Evolutionary conservation across 1,140 invertebrate genomes (phyloP).

Genomic region (Habropoda laboriosa): DNA sequence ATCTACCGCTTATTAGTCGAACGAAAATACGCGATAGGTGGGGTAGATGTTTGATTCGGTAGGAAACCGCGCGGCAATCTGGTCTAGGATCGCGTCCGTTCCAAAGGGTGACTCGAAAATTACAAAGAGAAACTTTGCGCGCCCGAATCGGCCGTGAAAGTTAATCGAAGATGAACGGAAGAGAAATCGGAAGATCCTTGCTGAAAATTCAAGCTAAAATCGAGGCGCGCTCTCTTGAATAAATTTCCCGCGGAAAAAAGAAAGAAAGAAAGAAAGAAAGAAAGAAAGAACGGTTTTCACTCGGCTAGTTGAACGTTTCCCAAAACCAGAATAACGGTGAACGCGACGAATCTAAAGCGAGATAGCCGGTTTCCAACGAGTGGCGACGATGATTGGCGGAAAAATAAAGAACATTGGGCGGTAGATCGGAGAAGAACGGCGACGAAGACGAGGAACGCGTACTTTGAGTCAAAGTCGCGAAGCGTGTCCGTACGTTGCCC

Average conservation of each 20-base stretch:
- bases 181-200: constrained; percentile 28
- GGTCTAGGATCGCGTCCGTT: constrained; percentile 24
- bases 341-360: too few species aligned
- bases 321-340: neutral
- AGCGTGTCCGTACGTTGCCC: constrained; percentile 70
- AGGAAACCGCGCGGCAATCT: constrained; percentile 8
- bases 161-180: constrained; percentile 32
- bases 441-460: neutral
- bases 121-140: constrained; percentile 15
- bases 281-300: too few species aligned
- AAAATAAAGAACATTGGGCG: too few species aligned
- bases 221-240: neutral
- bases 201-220: constrained; percentile 7
- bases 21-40: neutral
- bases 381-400: neutral
- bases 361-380: too few species aligned
- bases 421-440: neutral
- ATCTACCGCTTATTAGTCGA: constrained; percentile 8
- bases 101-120: constrained; percentile 39
- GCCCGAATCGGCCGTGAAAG: constrained; percentile 40
- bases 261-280: too few species aligned
- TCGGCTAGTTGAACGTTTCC: neutral
- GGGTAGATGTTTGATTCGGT: neutral
- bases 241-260: too few species aligned
- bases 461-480: constrained; percentile 33